phyloP scores from a whole-genome alignment of 2,113 vertebrate species.

The Antigone vipio region DNA sequence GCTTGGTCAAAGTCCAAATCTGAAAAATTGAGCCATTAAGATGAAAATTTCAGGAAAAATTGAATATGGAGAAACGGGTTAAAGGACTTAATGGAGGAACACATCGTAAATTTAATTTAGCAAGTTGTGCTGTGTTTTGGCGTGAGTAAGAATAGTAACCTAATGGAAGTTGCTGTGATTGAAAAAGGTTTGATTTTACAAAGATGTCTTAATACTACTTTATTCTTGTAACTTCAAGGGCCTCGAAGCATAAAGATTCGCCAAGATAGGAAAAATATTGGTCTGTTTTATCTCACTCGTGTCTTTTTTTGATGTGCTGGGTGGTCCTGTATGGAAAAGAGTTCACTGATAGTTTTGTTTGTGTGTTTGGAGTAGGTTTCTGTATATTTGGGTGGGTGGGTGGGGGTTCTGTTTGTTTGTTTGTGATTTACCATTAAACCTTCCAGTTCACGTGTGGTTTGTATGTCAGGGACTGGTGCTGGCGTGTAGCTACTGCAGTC shows the following conservation, averaged over 20 bases:
- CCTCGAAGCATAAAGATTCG: neutral
- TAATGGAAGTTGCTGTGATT: neutral
- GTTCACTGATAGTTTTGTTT: neutral
- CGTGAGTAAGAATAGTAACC: neutral
- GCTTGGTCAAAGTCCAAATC: neutral
- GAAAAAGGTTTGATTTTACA: neutral
- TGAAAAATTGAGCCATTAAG: neutral
- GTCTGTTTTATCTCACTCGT: neutral
- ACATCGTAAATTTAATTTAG: neutral
- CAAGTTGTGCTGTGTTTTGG: neutral
- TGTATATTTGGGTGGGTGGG: rapidly evolving
- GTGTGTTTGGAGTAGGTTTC: neutral
- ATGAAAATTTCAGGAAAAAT: neutral
- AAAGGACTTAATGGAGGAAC: neutral
- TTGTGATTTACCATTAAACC: neutral
- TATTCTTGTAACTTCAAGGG: neutral
- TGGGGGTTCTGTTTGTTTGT: neutral
- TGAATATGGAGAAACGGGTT: neutral
- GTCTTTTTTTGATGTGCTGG: neutral
- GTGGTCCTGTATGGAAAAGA: neutral
- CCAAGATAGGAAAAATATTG: neutral
- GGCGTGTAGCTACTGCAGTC: neutral
- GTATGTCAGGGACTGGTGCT: neutral
- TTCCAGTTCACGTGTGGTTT: rapidly evolving
- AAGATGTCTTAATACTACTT: neutral